Conservation (phyloP, 2,888 invertebrate species). For the Carabus problematicus region DNA sequence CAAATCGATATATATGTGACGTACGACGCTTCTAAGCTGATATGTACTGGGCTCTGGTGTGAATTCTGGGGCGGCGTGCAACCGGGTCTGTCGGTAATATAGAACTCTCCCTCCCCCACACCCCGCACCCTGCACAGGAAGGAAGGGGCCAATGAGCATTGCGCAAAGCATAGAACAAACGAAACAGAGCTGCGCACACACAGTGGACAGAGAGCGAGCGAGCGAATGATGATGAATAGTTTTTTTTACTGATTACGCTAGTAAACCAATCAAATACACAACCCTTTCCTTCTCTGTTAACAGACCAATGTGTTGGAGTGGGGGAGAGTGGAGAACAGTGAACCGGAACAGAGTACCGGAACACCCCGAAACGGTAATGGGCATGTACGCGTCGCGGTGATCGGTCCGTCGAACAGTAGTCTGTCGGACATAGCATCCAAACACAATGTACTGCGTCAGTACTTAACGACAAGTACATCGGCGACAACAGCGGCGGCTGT, state of each 20-base stretch:
- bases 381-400: slow-evolving; percentile 47
- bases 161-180: slow-evolving; percentile 18
- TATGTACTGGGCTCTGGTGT: not conserved
- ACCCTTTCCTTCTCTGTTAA: slow-evolving; percentile 75
- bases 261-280: slow-evolving; percentile 42
- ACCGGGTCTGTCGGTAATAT: slow-evolving; percentile 32
- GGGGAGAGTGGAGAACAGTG: slow-evolving; percentile 61
- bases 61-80: slow-evolving; percentile 29
- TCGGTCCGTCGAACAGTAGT: slow-evolving; percentile 29
- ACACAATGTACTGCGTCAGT: slow-evolving; percentile 37
- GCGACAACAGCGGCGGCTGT: not conserved
- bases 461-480: slow-evolving; percentile 15
- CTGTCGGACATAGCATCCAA: slow-evolving; percentile 24
- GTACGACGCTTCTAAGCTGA: slow-evolving; percentile 11
- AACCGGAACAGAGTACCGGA: slow-evolving; percentile 50
- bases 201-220: slow-evolving; percentile 14
- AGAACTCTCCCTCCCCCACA: slow-evolving; percentile 50
- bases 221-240: slow-evolving; percentile 45
- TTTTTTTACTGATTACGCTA: too few species aligned
- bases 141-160: slow-evolving; percentile 49
- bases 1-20: too few species aligned
- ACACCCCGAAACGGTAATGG: slow-evolving; percentile 18
- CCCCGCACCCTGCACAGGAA: slow-evolving; percentile 52
- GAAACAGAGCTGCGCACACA: slow-evolving; percentile 1
- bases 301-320: slow-evolving; percentile 64